Conservation (phyloP, 2,888 invertebrate genomes). For the Pogonocherus hispidulus region DNA sequence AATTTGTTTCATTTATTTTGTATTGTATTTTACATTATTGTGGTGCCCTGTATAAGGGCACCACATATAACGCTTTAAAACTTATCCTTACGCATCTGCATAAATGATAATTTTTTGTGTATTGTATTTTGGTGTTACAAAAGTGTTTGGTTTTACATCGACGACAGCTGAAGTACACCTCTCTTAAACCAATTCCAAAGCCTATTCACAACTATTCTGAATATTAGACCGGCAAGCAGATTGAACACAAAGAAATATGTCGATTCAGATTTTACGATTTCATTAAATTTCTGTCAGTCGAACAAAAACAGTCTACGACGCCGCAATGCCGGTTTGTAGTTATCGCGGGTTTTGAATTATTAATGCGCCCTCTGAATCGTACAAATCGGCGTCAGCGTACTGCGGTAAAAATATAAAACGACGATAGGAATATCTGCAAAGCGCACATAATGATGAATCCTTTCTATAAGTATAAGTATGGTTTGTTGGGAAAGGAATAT, state of each 20-base stretch:
- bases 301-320: conserved; percentile 11
- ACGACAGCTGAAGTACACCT: background rate
- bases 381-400: background rate
- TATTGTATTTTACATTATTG: too few species aligned
- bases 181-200: conserved; percentile 2
- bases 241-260: conserved; percentile 15
- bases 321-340: background rate
- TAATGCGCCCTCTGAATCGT: background rate
- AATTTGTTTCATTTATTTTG: too few species aligned
- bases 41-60: too few species aligned
- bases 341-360: conserved; percentile 13
- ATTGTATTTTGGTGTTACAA: too few species aligned
- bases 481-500: background rate
- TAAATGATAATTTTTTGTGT: too few species aligned
- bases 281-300: conserved; percentile 14
- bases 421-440: background rate
- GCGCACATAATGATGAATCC: background rate
- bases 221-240: background rate
- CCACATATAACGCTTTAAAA: too few species aligned
- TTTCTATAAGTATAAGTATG: too few species aligned
- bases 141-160: background rate
- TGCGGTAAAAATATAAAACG: background rate
- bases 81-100: too few species aligned
- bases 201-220: background rate
- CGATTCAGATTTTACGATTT: conserved; percentile 19